These are phyloP conservation scores for Tetragnatha versicolor DNA, from an alignment of 1,140 invertebrate genomes.

Conservation along the genomic window DNA sequence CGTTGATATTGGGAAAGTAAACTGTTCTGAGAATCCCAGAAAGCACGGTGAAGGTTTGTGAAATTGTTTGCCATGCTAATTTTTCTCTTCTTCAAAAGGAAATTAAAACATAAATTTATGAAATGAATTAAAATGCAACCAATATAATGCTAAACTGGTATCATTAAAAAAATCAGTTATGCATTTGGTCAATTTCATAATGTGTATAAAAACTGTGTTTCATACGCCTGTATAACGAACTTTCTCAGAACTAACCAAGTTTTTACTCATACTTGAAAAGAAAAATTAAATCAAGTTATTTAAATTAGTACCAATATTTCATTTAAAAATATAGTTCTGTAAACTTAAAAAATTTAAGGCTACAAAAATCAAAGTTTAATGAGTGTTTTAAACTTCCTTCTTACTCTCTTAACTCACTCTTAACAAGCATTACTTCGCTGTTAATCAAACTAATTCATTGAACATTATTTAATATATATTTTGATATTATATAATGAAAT, in stretches of 20 bases:
- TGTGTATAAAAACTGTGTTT: neutral
- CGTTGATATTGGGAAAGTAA: neutral
- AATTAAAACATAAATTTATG: neutral
- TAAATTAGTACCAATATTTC: neutral
- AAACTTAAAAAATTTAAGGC: neutral
- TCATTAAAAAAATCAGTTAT: neutral
- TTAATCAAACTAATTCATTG: neutral
- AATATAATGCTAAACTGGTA: neutral
- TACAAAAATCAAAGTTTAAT: neutral
- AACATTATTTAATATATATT: neutral
- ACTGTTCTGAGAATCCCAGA: slow-evolving; percentile 1
- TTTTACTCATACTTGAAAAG: too few species aligned
- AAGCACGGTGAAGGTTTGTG: neutral
- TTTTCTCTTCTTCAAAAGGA: neutral
- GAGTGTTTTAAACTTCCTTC: neutral
- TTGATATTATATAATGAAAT: neutral
- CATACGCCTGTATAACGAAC: neutral
- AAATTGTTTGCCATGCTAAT: neutral
- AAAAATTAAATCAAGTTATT: too few species aligned
- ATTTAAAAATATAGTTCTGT: neutral
- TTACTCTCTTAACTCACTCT: neutral
- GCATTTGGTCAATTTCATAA: too few species aligned
- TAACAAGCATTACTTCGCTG: neutral
- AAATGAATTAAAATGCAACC: neutral
- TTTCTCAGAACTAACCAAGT: too few species aligned